Conservation (phyloP, 2,888 invertebrate genomes). For the Netelia virgata region DNA sequence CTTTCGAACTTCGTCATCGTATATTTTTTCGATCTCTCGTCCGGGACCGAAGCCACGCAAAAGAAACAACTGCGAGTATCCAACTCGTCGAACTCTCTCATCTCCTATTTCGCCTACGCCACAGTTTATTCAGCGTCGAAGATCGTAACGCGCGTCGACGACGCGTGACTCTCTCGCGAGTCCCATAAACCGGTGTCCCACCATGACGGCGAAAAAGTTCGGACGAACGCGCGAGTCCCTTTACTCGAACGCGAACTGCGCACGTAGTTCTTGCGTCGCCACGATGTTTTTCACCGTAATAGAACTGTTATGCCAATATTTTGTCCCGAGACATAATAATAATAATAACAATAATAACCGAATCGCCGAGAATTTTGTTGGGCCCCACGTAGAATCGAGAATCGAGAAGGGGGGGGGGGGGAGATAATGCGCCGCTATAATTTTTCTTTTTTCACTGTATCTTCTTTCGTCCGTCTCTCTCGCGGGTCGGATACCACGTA, state of each 20-base stretch:
- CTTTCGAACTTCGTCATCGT: not conserved
- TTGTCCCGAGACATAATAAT: not conserved
- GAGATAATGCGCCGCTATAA: slow-evolving; percentile 4
- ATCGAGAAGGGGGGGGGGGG: too few relatives aligned
- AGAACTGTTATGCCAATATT: not conserved
- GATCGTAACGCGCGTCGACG: too few relatives aligned
- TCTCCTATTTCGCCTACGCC: too few relatives aligned
- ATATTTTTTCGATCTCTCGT: too few relatives aligned
- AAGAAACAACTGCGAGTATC: too few relatives aligned
- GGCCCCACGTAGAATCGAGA: not conserved
- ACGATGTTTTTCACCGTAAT: slow-evolving; percentile 4
- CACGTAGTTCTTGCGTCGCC: not conserved
- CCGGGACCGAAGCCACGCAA: too few relatives aligned
- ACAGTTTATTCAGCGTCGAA: too few relatives aligned
- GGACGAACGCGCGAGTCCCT: too few relatives aligned
- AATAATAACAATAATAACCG: slow-evolving; percentile 23
- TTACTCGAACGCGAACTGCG: not conserved
- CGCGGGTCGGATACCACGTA: slow-evolving; percentile 61
- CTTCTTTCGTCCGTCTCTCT: slow-evolving; percentile 24
- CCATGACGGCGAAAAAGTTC: too few relatives aligned
- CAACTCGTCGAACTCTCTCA: too few relatives aligned
- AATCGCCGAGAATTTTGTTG: slow-evolving; percentile 17
- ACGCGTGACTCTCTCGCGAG: too few relatives aligned
- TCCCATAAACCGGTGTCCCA: too few relatives aligned
- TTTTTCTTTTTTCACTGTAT: slow-evolving; percentile 25